Conservation (phyloP, 2,888 invertebrate species). For the Rhodophaea formosa region DNA sequence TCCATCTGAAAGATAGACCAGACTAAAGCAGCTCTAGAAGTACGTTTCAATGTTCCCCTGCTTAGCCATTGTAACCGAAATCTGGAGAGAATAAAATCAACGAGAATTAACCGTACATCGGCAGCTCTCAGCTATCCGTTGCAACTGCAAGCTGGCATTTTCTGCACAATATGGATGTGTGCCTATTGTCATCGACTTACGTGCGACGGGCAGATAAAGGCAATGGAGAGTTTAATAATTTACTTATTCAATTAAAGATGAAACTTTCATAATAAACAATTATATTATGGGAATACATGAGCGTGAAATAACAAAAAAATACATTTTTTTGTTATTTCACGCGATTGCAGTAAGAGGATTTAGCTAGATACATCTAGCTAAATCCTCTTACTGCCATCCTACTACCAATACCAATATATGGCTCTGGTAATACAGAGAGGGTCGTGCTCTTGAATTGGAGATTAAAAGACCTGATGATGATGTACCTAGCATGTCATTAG, state of each 20-base stretch:
- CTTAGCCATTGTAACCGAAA: constrained; percentile 1
- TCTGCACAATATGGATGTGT: neutral
- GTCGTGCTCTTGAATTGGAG: too few relatives aligned
- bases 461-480: too few relatives aligned
- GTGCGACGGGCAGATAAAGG: neutral
- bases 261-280: neutral
- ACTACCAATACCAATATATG: too few relatives aligned
- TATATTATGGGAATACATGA: too few relatives aligned
- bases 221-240: neutral
- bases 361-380: too few relatives aligned
- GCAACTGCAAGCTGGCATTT: neutral
- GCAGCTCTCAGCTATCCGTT: neutral
- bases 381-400: too few relatives aligned
- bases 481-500: too few relatives aligned
- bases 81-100: constrained; percentile 1
- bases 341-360: too few relatives aligned
- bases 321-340: too few relatives aligned
- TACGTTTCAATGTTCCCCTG: constrained; percentile 6
- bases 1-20: neutral
- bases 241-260: neutral
- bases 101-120: constrained; percentile 3
- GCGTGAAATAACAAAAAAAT: too few relatives aligned
- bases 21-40: neutral
- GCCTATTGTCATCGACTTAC: neutral
- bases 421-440: too few relatives aligned